Conservation (phyloP, 2,888 invertebrate genomes). For the Tolmerus cingulatus region DNA sequence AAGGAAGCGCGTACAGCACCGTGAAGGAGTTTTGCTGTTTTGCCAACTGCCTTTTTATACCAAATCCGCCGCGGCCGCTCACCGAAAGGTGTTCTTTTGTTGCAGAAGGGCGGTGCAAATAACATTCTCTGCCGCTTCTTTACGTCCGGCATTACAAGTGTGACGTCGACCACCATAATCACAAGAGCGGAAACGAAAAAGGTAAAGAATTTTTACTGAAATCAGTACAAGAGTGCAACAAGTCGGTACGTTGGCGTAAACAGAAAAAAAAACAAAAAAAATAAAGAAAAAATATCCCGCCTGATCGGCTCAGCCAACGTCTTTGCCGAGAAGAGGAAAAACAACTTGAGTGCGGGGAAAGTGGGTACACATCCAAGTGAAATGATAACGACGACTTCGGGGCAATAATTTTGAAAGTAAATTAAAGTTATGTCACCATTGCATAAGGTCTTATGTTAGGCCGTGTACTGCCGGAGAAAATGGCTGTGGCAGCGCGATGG, state of each 20-base stretch:
- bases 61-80: neutral
- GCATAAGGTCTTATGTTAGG: constrained; percentile 29
- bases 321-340: neutral
- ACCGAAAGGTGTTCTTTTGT: neutral
- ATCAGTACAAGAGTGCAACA: neutral
- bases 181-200: neutral
- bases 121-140: neutral
- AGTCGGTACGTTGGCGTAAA: neutral
- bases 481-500: neutral
- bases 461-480: constrained; percentile 13
- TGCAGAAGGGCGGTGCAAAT: neutral
- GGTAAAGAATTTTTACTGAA: neutral
- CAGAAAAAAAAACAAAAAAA: neutral
- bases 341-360: constrained; percentile 9
- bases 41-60: neutral
- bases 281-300: neutral
- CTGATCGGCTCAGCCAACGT: neutral
- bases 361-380: constrained; percentile 6
- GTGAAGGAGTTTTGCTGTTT: neutral
- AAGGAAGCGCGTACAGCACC: neutral
- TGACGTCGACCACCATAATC: neutral
- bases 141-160: neutral
- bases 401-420: constrained; percentile 40
- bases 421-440: constrained; percentile 38
- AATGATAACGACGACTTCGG: constrained; percentile 33